Conservation (phyloP, 2,888 invertebrate genomes). For the Polydrusus pterygomalis region DNA sequence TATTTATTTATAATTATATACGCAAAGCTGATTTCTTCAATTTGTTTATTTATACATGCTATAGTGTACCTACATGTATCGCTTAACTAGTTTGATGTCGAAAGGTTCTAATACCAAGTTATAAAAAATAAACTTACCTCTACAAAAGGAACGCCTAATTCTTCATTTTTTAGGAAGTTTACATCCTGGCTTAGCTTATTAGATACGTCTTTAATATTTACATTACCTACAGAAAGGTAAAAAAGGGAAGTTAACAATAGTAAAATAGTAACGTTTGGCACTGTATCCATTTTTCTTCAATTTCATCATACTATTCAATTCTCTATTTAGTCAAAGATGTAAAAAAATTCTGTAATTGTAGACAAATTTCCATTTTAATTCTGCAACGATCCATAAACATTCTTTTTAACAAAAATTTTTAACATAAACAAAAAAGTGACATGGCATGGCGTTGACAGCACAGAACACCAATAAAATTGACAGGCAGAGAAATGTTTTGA, state of each 20-base stretch:
- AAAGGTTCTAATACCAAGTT: neutral
- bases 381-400: conserved; percentile 26
- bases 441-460: conserved; percentile 34
- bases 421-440: conserved; percentile 50
- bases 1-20: no score
- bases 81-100: neutral
- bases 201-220: conserved; percentile 61
- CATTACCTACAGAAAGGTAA: conserved; percentile 49
- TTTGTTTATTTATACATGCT: no score
- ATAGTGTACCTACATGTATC: no score
- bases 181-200: conserved; percentile 65
- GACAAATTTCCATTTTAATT: conserved; percentile 12
- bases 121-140: conserved; percentile 61
- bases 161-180: conserved; percentile 65
- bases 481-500: neutral
- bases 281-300: conserved; percentile 47
- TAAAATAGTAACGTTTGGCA: conserved; percentile 49
- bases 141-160: conserved; percentile 67
- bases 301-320: conserved; percentile 46
- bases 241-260: conserved; percentile 39
- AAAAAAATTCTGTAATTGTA: conserved; percentile 4
- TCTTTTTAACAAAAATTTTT: conserved; percentile 33
- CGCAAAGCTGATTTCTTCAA: neutral
- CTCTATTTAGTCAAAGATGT: conserved; percentile 23
- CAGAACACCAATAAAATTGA: no score